Evolutionary conservation across 2,797 vertebrate species (phyloP).

Genomic region (Nyctalus aviator): DNA sequence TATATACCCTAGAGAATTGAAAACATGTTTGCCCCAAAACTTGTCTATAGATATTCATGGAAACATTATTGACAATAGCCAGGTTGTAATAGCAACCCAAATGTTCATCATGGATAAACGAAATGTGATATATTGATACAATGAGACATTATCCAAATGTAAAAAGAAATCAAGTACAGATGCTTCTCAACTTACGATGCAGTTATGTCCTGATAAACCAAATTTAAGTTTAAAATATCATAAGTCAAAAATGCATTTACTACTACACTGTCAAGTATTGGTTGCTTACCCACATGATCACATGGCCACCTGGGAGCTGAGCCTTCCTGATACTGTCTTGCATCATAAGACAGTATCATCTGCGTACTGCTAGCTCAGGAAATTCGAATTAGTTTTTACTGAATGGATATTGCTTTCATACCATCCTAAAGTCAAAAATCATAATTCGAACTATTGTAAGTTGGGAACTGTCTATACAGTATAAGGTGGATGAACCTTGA

Average conservation of each 20-base stretch:
- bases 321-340: neutral
- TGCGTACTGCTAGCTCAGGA: neutral
- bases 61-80: neutral
- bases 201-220: neutral
- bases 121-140: neutral
- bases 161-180: neutral
- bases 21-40: neutral
- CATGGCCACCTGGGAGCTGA: neutral
- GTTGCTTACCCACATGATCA: neutral
- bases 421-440: neutral
- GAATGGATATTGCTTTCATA: neutral
- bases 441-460: neutral
- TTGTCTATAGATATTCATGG: neutral
- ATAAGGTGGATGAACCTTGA: neutral
- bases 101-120: neutral
- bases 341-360: neutral
- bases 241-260: neutral
- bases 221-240: neutral
- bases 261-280: neutral
- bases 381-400: neutral
- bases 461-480: neutral
- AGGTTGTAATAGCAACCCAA: neutral
- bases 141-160: neutral
- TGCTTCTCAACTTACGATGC: neutral
- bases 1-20: neutral